Conservation (phyloP, 2,797 vertebrate genomes). For the Dermochelys coriacea region DNA sequence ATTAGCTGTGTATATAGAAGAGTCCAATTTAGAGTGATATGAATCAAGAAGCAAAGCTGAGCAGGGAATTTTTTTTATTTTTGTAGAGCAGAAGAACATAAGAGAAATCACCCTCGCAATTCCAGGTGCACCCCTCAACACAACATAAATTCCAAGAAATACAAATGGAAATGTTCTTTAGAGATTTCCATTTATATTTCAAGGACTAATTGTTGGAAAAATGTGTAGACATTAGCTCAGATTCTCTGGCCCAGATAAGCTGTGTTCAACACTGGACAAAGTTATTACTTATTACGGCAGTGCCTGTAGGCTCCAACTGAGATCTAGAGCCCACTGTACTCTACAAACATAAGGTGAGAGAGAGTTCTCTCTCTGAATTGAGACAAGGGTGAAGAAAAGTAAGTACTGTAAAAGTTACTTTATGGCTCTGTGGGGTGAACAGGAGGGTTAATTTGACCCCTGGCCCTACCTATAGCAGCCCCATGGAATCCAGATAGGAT, state of each 20-base stretch:
- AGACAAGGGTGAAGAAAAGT: not conserved
- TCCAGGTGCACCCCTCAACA: not conserved
- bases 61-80: not conserved
- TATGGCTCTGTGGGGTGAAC: not conserved
- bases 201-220: not conserved
- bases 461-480: not conserved
- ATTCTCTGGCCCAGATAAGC: not conserved
- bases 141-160: not conserved
- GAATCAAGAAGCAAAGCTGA: not conserved
- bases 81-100: not conserved
- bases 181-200: not conserved
- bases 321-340: not conserved
- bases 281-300: not conserved
- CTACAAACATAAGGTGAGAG: not conserved
- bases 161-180: not conserved
- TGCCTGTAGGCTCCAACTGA: accelerated
- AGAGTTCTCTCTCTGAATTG: no score
- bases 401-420: not conserved
- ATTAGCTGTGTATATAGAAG: not conserved
- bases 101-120: not conserved
- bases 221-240: not conserved
- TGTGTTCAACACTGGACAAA: not conserved
- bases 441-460: not conserved
- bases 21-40: not conserved
- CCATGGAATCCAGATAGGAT: not conserved